Base-by-base conservation (phyloP, 2,113 vertebrate species). In the Cnemophilus loriae region DNA sequence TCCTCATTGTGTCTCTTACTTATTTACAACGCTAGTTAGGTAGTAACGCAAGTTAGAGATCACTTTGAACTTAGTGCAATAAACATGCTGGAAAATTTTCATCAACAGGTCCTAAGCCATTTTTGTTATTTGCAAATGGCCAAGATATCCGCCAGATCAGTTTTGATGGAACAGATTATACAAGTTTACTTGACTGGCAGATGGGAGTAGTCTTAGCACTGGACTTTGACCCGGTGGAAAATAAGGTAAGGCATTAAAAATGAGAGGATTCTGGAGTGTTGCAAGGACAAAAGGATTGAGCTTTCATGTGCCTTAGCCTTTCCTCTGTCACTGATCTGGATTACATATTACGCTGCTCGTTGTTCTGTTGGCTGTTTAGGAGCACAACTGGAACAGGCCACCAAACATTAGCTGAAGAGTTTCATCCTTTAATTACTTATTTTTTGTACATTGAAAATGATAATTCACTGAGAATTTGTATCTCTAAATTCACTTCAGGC, bases 201-300 rank as follows among this genome's bases (percentile, higher is more conserved):
- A 98, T 98, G 97, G 99, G 98, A 94, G 86, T 49, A 89, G 98
- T 99, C 87, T 96, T 98, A 95, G 98, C 99, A 56, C 92, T 99
- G 87, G 99, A 99, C 95, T 98, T 98, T 84, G 99, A 99, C 94
- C 99, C 99, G 0, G 98, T 99, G 77, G 98, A 98, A 95, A 98
- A 98, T 83, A 98, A 98, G 96, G 99, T 99, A 97, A 97, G 98
- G 75, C 50, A 97, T 97, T 96, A 89, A 94, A 77, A 55, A 90
- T 71, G 84, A 95, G 93, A 86, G 96, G 95, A 95, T 90, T 87
- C 95, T 84, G 41, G 83, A 94, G 84, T 95, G 80, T 73, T 90
- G 35, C 86, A 92, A 97, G 94, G 93, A 96, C 89, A 95, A 81
- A 96, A 75, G 70, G 87, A 87, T 95, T 94, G 88, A 89, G 75